These are phyloP conservation scores for Cylloceria caligata DNA, from an alignment of 2,888 invertebrate species.

Conservation along the genomic window DNA sequence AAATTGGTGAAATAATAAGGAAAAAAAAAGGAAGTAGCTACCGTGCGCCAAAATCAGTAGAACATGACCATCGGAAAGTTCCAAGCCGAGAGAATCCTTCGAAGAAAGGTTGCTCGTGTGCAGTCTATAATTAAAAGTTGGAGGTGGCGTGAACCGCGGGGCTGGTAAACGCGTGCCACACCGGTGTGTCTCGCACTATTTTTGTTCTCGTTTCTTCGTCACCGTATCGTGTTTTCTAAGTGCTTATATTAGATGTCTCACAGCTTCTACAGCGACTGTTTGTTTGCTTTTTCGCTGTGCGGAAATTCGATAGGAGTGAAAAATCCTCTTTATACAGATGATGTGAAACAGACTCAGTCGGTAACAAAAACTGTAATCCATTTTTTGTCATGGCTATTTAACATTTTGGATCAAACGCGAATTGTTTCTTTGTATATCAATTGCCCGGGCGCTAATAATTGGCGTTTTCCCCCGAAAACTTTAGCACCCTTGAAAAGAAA, in stretches of 20 bases:
- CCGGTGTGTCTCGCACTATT: constrained; percentile 54
- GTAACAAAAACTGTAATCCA: too few species aligned
- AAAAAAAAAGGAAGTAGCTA: constrained; percentile 6
- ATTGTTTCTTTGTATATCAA: too few species aligned
- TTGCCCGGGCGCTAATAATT: too few species aligned
- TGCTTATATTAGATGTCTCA: background rate
- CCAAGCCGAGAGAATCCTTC: constrained; percentile 52
- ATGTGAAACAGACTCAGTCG: too few species aligned
- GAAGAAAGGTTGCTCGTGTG: constrained; percentile 56
- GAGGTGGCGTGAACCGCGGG: constrained; percentile 46
- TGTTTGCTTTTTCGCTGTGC: background rate
- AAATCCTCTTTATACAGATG: background rate
- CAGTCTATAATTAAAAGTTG: constrained; percentile 64
- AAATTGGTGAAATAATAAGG: background rate
- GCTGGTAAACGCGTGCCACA: constrained; percentile 48
- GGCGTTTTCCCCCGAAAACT: too few species aligned
- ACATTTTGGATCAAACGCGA: too few species aligned
- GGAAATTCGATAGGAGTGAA: background rate
- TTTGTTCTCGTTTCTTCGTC: constrained; percentile 42
- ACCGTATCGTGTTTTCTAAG: constrained; percentile 10
- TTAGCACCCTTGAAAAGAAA: too few species aligned
- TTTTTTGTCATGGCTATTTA: too few species aligned
- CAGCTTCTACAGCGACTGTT: background rate
- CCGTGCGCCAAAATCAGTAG: background rate
- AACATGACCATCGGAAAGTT: constrained; percentile 26